phyloP scores from a whole-genome alignment of 2,797 vertebrate genomes.

The Acridotheres tristis region DNA sequence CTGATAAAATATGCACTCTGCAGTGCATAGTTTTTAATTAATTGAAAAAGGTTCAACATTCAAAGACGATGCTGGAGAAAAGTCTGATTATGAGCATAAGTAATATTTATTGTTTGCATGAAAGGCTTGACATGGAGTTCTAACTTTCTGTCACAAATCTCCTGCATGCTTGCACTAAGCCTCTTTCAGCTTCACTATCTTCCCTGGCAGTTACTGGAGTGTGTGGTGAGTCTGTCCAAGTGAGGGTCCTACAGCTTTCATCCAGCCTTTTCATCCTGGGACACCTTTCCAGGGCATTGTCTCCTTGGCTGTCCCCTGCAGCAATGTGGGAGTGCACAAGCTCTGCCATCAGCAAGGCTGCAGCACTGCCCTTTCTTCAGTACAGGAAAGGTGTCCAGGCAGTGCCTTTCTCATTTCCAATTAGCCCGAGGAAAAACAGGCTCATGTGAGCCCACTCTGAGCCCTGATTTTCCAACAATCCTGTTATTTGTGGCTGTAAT shows the following conservation, averaged over 20 bases:
- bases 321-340: not conserved
- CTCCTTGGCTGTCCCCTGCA: not conserved
- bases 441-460: not conserved
- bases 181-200: slow-evolving; percentile 68
- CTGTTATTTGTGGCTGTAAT: not conserved
- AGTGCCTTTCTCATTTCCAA: not conserved
- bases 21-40: slow-evolving; percentile 93
- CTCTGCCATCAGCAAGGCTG: not conserved
- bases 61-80: slow-evolving; percentile 82
- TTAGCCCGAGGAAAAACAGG: not conserved
- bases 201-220: slow-evolving; percentile 45
- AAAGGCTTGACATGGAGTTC: slow-evolving; percentile 79
- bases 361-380: fast-evolving
- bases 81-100: slow-evolving; percentile 85
- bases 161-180: slow-evolving; percentile 65
- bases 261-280: slow-evolving; percentile 30
- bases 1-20: slow-evolving; percentile 93
- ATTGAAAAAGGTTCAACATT: slow-evolving; percentile 93
- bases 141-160: slow-evolving; percentile 79
- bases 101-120: slow-evolving; percentile 86
- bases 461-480: not conserved
- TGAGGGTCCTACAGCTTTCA: slow-evolving; percentile 35
- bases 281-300: slow-evolving; percentile 45
- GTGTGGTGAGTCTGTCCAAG: not conserved
- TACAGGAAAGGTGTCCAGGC: not conserved